Percentiles rank a stretch among this genome's conserved stretches.
Evolutionary conservation across 2,888 invertebrate genomes (phyloP).

Genomic region (Lithophane socia): DNA sequence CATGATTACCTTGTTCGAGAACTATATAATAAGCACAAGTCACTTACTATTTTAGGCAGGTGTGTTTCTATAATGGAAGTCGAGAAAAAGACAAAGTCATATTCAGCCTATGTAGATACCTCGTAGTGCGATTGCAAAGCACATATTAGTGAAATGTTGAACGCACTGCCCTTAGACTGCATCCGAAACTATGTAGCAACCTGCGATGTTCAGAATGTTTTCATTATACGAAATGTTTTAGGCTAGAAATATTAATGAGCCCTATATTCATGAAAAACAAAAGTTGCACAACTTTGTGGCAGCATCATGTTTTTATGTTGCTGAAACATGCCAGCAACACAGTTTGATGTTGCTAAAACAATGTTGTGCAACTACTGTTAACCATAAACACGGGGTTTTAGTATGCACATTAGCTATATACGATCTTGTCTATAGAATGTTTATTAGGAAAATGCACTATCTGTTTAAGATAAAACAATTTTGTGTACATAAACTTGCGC

Average conservation of each 20-base stretch:
- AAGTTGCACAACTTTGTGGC: slow-evolving; percentile 19
- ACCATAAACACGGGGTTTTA: slow-evolving; percentile 28
- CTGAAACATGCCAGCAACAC: slow-evolving; percentile 3
- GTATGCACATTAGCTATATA: slow-evolving; percentile 63
- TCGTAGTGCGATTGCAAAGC: slow-evolving; percentile 75
- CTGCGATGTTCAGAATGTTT: slow-evolving; percentile 59
- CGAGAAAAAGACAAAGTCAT: slow-evolving; percentile 64
- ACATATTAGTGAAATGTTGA: slow-evolving; percentile 74
- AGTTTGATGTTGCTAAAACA: background rate
- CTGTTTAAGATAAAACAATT: slow-evolving; percentile 37
- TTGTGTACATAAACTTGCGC: slow-evolving; percentile 15
- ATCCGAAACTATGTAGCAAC: slow-evolving; percentile 64
- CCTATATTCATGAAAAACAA: background rate
- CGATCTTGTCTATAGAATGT: slow-evolving; percentile 49
- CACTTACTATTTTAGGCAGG: slow-evolving; percentile 35
- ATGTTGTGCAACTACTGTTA: slow-evolving; percentile 27
- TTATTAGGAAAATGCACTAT: slow-evolving; percentile 52
- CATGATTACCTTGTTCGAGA: slow-evolving; percentile 51
- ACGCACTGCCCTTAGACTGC: slow-evolving; percentile 73
- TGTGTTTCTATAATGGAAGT: slow-evolving; percentile 15
- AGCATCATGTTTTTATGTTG: slow-evolving; percentile 1
- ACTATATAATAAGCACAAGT: slow-evolving; percentile 41
- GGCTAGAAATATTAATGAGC: slow-evolving; percentile 57
- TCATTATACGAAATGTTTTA: slow-evolving; percentile 38
- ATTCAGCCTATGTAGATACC: slow-evolving; percentile 67